phyloP scores from a whole-genome alignment of 2,113 vertebrate species.

The Astur gentilis region DNA sequence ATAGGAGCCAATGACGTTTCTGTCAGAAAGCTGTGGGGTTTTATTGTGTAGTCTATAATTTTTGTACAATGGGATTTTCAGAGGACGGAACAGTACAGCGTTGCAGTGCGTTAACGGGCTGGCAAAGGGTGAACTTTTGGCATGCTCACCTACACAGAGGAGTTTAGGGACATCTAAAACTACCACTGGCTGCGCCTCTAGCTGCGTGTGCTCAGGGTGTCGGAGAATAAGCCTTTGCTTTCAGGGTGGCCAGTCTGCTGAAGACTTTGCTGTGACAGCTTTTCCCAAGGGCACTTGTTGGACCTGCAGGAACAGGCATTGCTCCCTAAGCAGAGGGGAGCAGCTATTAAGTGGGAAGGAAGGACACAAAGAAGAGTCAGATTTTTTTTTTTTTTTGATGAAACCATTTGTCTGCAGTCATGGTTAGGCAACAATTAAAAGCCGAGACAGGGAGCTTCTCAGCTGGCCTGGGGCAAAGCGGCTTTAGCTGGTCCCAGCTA shows the following conservation, averaged over 20 bases:
- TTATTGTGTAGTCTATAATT: not conserved
- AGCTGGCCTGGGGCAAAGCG: not conserved
- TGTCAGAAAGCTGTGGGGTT: not conserved
- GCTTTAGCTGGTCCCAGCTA: not conserved
- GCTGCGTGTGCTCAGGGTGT: not conserved
- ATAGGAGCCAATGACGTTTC: not conserved
- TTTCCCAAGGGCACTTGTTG: not conserved
- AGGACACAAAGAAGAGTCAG: not conserved
- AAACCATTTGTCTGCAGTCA: not conserved
- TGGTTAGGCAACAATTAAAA: not conserved
- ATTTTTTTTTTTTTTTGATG: not conserved
- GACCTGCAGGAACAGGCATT: not conserved
- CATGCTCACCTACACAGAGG: not conserved
- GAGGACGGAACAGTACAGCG: fast-evolving
- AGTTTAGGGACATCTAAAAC: not conserved
- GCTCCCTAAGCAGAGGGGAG: not conserved
- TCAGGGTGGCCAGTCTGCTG: not conserved
- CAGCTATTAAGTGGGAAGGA: not conserved
- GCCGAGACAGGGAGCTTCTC: not conserved
- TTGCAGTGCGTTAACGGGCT: fast-evolving
- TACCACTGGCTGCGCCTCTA: not conserved
- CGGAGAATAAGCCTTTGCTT: not conserved
- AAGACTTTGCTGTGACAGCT: not conserved
- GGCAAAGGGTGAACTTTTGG: not conserved
- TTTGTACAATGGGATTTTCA: not conserved